Base-by-base conservation (phyloP, 2,113 vertebrate genomes). In the Pyrgilauda ruficollis region DNA sequence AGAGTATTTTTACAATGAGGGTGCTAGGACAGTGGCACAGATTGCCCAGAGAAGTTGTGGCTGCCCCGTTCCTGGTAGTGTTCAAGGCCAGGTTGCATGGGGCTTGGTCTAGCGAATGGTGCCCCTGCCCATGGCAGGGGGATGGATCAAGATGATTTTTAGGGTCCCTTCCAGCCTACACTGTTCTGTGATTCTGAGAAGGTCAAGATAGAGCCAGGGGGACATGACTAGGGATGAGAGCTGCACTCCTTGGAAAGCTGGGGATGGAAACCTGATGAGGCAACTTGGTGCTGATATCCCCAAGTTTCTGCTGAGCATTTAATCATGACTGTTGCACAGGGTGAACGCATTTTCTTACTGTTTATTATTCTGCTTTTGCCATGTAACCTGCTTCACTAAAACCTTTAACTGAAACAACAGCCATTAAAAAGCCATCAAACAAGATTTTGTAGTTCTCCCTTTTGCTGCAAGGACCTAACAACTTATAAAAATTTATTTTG, bases 401-500 rank as follows among this genome's bases (percentile, higher is more conserved):
- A 97, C 89, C 88, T 66, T 91, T 94, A 95, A 82, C 84, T 47
- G 69, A 96, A 93, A 94, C 86, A 93, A 86, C 78, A 69, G 82
- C 69, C 83, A 89, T 96, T 94, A 96, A 93, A 96, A 72, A 80
- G 16, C 59, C 87, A 94, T 87, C 86, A 94, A 87, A 94, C 62
- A 62, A 83, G 93, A 56, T 93, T 96, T 97, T 89, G 82, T 88
- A 89, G 94, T 82, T 94, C 87, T 93, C 47, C 26, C 76, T 75
- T 95, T 90, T 64, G 72, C 92, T 90, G 73, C 0, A 2, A 90
- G 68, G 81, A 50, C 55, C 66, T 79, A 91, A 85, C 82, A 90
- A 90, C 91, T 95, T 90, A 74, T n/a, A 88, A 94, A 86, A 94
- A 95, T 85, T 86, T 91, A 90, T 95, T 96, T 87, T 89, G 53